Base-by-base conservation (phyloP, 2,113 vertebrate genomes). In the Coregonus clupeaformis region DNA sequence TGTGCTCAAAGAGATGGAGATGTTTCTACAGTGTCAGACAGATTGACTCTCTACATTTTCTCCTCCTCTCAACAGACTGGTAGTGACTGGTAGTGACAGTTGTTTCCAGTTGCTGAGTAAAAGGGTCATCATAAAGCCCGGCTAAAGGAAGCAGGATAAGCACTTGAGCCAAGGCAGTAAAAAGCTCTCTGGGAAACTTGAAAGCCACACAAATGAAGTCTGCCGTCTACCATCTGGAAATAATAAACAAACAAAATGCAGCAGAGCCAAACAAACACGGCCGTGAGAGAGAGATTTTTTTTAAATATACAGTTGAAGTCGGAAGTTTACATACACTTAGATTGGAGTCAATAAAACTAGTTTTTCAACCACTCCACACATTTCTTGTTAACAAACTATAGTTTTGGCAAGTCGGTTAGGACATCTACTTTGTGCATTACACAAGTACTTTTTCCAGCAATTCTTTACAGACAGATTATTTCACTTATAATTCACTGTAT, bases 161-260 rank as follows among this genome's bases (percentile, higher is more conserved):
- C 86, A 85, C 90, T 92, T 89, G 81, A 92, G 91, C 90, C 92
- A 92, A 92, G 84, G 91, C 90, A 90, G 91, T 94, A 94, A 94
- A 93, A 94, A 92, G 82, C 91, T 91, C 89, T 89, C 91, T 92
- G 91, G 92, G 90, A 94, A 65, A 94, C 91, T 92, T 93, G 90
- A 94, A 94, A 94, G 92, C 89, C 82, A 89, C 89, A 91, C 91
- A 93, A 92, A 91, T 92, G 89, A 92, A 91, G 91, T 93, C 88
- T 89, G 91, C 66, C 49, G 89, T 91, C 90, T 91, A 90, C 93
- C 93, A 94, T 94, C 93, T 94, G 93, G 93, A 93, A 94, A 91
- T 90, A 92, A 92, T 94, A 93, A 94, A 93, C 92, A 94, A 94
- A 94, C 92, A 92, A 94, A 94, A 90, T 2, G 36, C 81, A 85